phyloP scores from a whole-genome alignment of 2,888 invertebrate genomes.

The Vannuccia rotundouncinata region DNA sequence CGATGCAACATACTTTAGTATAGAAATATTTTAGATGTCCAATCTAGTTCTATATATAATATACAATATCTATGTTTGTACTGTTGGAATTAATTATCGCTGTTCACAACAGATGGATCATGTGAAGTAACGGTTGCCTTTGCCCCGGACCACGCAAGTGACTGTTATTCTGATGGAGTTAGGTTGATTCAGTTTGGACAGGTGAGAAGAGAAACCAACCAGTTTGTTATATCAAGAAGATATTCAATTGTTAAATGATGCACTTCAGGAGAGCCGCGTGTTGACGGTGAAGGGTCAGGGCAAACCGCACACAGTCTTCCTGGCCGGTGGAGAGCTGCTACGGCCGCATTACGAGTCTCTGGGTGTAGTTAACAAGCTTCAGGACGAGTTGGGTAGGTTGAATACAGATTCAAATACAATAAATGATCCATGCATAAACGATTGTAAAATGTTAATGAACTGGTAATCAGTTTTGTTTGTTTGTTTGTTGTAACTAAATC shows the following conservation, averaged over 20 bases:
- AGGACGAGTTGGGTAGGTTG: slow-evolving; percentile 45
- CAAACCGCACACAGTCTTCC: slow-evolving; percentile 50
- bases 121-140: slow-evolving; percentile 49
- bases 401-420: too few species aligned
- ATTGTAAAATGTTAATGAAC: too few species aligned
- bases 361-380: slow-evolving; percentile 42
- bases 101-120: background rate
- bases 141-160: slow-evolving; percentile 54
- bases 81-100: background rate
- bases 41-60: background rate
- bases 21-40: too few species aligned
- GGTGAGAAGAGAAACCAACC: slow-evolving; percentile 42
- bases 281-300: slow-evolving; percentile 49
- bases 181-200: slow-evolving; percentile 52
- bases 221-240: background rate
- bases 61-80: background rate
- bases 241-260: background rate
- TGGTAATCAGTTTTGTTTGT: too few species aligned
- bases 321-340: slow-evolving; percentile 48
- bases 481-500: too few species aligned
- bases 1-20: too few species aligned
- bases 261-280: slow-evolving; percentile 50
- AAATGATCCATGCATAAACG: too few species aligned
- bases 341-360: slow-evolving; percentile 49
- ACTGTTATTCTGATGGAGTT: slow-evolving; percentile 52